These are phyloP conservation scores for Platycheirus albimanus DNA, from an alignment of 2,888 invertebrate genomes.

Conservation along the genomic window DNA sequence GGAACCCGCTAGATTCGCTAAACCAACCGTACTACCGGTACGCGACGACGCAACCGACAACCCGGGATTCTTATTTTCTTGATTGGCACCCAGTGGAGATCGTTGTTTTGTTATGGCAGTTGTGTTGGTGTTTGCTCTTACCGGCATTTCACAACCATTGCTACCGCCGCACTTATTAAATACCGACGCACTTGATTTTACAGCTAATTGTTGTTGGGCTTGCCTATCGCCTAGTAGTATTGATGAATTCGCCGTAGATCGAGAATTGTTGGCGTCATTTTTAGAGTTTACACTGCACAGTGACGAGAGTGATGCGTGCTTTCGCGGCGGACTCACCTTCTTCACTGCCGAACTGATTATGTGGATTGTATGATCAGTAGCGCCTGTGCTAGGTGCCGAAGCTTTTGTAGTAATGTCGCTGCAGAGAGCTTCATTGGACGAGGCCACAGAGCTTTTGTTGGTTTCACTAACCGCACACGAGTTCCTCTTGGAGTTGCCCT, in stretches of 20 bases:
- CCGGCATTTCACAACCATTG: conserved; percentile 64
- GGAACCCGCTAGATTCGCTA: conserved; percentile 61
- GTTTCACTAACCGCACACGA: conserved; percentile 76
- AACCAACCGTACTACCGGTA: conserved; percentile 70
- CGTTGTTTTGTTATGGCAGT: conserved; percentile 58
- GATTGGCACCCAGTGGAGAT: conserved; percentile 78
- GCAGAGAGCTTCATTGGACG: conserved; percentile 79
- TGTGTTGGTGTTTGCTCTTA: conserved; percentile 60
- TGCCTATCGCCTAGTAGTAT: conserved; percentile 42
- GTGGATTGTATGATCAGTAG: conserved; percentile 54
- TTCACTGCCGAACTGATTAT: conserved; percentile 77
- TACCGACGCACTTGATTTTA: conserved; percentile 60
- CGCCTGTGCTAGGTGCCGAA: conserved; percentile 42
- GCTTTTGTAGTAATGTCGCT: conserved; percentile 68
- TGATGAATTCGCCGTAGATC: conserved; percentile 64
- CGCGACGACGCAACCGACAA: conserved; percentile 69
- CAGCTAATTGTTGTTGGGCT: conserved; percentile 48
- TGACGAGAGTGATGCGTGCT: conserved; percentile 77
- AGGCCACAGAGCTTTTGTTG: conserved; percentile 79
- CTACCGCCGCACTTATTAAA: conserved; percentile 37
- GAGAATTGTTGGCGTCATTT: conserved; percentile 75
- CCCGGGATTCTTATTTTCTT: conserved; percentile 84
- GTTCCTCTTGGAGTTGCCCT: conserved; percentile 80
- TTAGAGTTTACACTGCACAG: conserved; percentile 73
- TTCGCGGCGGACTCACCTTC: conserved; percentile 79